Base-by-base conservation (phyloP, 2,797 vertebrate species). In the Rachycentron canadum region DNA sequence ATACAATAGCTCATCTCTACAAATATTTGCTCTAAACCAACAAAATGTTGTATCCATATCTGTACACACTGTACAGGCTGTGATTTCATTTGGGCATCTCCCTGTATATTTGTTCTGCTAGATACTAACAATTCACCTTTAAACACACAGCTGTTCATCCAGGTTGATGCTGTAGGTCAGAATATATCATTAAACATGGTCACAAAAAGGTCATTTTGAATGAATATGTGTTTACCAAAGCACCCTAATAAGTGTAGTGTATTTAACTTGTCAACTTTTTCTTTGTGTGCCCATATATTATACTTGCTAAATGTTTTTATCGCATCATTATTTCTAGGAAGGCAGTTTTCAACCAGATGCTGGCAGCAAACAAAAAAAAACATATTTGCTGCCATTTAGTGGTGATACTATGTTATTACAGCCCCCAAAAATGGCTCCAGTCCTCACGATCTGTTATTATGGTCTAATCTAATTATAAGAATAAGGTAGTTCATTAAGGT, bases 371-470 rank as follows among this genome's bases (percentile, higher is more conserved):
- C 3, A 32, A 32, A 7, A 7, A 53, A 5, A 67, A 4, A 41
- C 70, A 26, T 40, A 19, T 88, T 78, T 91, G 77, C 73, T 86
- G 73, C 84, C 88, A 10, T 53, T n/a, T 56, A 69, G 83, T 88
- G 92, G 85, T 62, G 9, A 23, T 25, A 13, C 1, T 23, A 2
- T 66, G 60, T 68, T 45, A 79, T 79, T 87, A 70, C 91, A 90
- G 7, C 10, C 3, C 19, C 36, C 41, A 30, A 16, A 2, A n/a
- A 10, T 1, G 40, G 17, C 1, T 25, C 40, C 3, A 13, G 12
- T 55, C 2, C 17, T n/a, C n/a, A n/a, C n/a, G n/a, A 14, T 16
- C 5, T 23, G 7, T 7, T 28, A 41, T n/a, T n/a, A n/a, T n/a
- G n/a, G n/a, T n/a, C n/a, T n/a, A n/a, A 56, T 50, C 3, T 50